Base-by-base conservation (phyloP, 2,797 vertebrate genomes). In the Scolopax rusticola region DNA sequence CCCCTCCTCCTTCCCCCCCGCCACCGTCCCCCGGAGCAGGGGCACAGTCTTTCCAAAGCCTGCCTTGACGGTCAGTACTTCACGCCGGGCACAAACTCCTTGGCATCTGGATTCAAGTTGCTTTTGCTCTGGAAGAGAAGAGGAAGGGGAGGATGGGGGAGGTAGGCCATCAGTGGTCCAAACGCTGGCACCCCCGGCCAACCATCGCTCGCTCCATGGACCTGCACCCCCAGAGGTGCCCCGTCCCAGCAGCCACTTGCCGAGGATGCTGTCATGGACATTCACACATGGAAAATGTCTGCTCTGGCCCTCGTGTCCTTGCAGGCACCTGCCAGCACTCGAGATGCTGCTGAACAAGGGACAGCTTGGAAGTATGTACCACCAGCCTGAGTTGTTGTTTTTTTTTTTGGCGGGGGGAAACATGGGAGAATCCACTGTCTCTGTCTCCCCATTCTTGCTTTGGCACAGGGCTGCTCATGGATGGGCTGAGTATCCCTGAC, bases 41-140 rank as follows among this genome's bases (percentile, higher is more conserved):
- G 84, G 71, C 67, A 90, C 88, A 93, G 97, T 97, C 97, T 95
- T 54, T 95, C 88, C 61, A 77, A 97, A 98, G 98, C 97, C 73
- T 63, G 98, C 98, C 97, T 97, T 93, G 94, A 95, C 95, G 95
- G 96, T 99, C 99, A 99, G 98, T 99, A 99, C 98, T 99, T 99
- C 98, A 99, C 99, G 87, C 99, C 99, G 8, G 99, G 99, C 95
- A 99, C 98, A 60, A 99, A 99, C 98, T 99, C 99, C 99, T 99
- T 99, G 69, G 99, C 99, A 80, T 99, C 99, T 0, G 99, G 99
- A 95, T 99, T 99, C 98, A 99, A 99, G 96, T 98, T 98, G 98
- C 99, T 99, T 99, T 99, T 99, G 98, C 99, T 99, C 99, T 99
- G 98, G 45, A 97, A 96, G 79, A 83, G 36, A 95, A 85, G 63